Base-by-base conservation (phyloP, 2,888 invertebrate species). In the Melanotus villosus region DNA sequence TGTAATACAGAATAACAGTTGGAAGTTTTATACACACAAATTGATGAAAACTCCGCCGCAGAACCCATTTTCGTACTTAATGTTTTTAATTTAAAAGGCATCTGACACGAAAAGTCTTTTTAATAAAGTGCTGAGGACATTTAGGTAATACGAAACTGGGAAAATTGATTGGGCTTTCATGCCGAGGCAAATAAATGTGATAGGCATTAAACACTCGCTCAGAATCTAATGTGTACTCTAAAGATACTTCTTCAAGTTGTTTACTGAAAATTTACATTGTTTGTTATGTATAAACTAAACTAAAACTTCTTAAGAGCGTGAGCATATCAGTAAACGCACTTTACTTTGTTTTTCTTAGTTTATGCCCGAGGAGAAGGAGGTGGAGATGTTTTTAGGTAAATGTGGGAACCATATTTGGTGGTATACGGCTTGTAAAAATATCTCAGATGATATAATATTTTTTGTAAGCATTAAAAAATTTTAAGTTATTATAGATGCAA, bases 51-150 rank as follows among this genome's bases (percentile, higher is more conserved):
- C 23, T 6, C 45, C 45, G 21, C 12, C 12, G 47, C 19, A 47
- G 23, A 23, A 12, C 26, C 21, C 52, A n/a, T 52, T 52, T 52
- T 18, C 18, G 14, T 2, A 12, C 9, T 18, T 32, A 30, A 52
- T 52, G 52, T 52, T 52, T 52, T 30, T 52, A 52, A 52, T 32
- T 52, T 52, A 30, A 34, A 30, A 34, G 18, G 9, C 18, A n/a
- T 18, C 52, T 16, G 52, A 52, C 32, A 52, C 34, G 52, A 32
- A 34, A 52, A 32, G 26, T 52, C 32, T 32, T 32, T 52, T 52
- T 52, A 52, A 52, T 32, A 32, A 34, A 52, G 18, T 32, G 23
- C 7, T 5, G 32, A 34, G 16, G 52, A 32, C 52, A 52, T 32
- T 34, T n/a, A 34, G 12, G 3, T 6, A 4, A 41, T n/a, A 41